Evolutionary conservation across 2,113 vertebrate genomes (phyloP), one percentile per base, ranked within the genome.

Genomic region (Antennarius striatus): DNA sequence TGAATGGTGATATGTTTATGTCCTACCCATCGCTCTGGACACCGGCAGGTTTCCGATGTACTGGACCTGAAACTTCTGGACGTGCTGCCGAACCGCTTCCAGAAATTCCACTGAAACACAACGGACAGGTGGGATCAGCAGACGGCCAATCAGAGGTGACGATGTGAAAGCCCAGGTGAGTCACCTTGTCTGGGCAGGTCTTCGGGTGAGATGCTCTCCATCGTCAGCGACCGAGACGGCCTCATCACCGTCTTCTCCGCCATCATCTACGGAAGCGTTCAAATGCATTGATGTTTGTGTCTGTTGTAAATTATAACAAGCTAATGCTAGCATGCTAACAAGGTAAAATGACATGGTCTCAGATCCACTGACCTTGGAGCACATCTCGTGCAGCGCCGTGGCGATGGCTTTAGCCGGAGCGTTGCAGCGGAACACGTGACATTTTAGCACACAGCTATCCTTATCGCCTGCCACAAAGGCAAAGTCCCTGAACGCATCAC

Each of bases 381-480:
- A 98, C 89, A 98, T 94, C 53, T 95, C 93, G 0, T 99, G 96
- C 40, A 99, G 93, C 48, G 94, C 94, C 28, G 92, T 93, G 83
- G 97, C 96, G 11, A 99, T 96, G 77, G 95, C 93, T 83, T 97
- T 97, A 73, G 96, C 96, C 0, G 96, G 96, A 72, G 96, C 94
- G 0, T 96, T 90, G 85, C 97, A 99, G 76, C 92, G 95, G 79
- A 99, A 99, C 71, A 99, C 97, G 1, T 98, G 97, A 82, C 97
- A 98, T 91, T 98, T 98, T 65, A 98, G 89, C 90, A 97, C 90
- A 16, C 96, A 97, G 82, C 95, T 96, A 82, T 98, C 96, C 89
- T 98, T 98, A 85, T 98, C 97, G 5, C 94, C 95, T 6, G 96
- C 96, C 79, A 99, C 96, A 6, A 98, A 98, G 48, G 96, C 96